Percentiles rank a stretch among this genome's conserved stretches.
Evolutionary conservation across 2,888 invertebrate species (phyloP).

Genomic region (Protula sp.): DNA sequence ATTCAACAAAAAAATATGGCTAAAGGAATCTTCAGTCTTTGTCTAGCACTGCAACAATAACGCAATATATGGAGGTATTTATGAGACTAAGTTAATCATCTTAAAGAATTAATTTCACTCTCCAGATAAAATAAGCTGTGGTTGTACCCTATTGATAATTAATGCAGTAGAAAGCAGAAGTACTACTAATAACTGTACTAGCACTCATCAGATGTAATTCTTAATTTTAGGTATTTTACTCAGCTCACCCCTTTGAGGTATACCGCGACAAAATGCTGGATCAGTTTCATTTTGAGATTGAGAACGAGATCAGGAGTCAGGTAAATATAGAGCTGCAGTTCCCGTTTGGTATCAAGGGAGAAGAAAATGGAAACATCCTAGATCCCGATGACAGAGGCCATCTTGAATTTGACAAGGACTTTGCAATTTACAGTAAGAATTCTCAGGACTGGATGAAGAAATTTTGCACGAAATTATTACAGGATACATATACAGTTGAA

Average conservation of each 20-base stretch:
- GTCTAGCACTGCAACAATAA: no score
- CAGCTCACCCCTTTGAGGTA: constrained; percentile 77
- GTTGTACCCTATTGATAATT: no score
- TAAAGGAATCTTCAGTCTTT: no score
- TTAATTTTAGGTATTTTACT: neutral
- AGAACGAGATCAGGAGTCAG: neutral
- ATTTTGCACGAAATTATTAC: constrained; percentile 62
- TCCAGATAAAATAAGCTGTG: no score
- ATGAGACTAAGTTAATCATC: no score
- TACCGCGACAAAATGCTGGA: constrained; percentile 69
- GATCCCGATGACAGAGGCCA: constrained; percentile 75
- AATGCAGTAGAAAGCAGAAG: no score
- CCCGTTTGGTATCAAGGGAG: constrained; percentile 4
- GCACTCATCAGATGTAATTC: no score
- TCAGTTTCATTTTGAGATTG: constrained; percentile 58
- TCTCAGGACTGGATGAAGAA: constrained; percentile 80
- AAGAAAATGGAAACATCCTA: constrained; percentile 74
- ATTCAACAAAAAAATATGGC: no score
- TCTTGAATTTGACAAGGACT: constrained; percentile 67
- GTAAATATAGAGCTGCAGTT: constrained; percentile 2
- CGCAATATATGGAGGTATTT: no score
- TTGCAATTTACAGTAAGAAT: constrained; percentile 71
- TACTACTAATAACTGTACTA: no score
- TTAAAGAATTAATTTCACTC: no score
- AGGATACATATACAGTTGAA: neutral